Percentiles rank a stretch among this genome's conserved stretches.
phyloP scores from a whole-genome alignment of 2,113 vertebrate genomes.

The Perccottus glenii region DNA sequence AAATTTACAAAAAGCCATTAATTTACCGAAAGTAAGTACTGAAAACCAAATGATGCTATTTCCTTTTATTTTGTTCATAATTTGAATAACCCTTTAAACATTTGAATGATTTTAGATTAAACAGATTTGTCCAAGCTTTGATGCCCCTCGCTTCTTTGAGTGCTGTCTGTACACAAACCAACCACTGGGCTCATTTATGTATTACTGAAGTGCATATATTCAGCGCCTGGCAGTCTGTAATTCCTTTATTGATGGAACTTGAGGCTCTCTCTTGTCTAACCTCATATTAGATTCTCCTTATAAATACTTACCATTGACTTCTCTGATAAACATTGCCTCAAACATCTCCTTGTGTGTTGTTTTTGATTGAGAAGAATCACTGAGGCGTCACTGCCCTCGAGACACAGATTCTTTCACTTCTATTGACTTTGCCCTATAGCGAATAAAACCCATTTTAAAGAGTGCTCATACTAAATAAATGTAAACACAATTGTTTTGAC shows the following conservation, averaged over 20 bases:
- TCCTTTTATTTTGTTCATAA: not conserved
- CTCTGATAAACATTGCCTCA: conserved; percentile 4
- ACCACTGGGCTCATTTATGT: conserved; percentile 26
- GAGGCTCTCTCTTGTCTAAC: conserved; percentile 27
- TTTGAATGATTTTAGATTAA: conserved; percentile 36
- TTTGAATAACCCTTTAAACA: conserved; percentile 16
- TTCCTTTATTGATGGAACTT: conserved; percentile 45
- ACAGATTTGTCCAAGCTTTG: conserved; percentile 35
- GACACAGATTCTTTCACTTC: conserved; percentile 20
- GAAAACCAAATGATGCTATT: too few relatives aligned
- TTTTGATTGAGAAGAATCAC: conserved; percentile 7
- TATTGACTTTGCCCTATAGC: conserved; percentile 23
- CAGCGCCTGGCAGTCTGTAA: conserved; percentile 28
- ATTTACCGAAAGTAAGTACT: too few relatives aligned
- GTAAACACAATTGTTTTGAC: not conserved
- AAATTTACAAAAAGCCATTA: too few relatives aligned
- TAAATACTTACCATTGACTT: conserved; percentile 20
- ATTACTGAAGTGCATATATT: conserved; percentile 45
- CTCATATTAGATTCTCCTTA: conserved; percentile 9
- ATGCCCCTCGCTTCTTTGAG: conserved; percentile 24
- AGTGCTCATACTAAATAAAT: not conserved
- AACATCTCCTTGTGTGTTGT: not conserved
- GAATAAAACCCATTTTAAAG: conserved; percentile 23
- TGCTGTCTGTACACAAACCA: conserved; percentile 21
- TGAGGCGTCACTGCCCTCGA: conserved; percentile 13